These are phyloP conservation scores for Antheraea pernyi DNA, from an alignment of 1,140 invertebrate genomes.

Conservation along the genomic window DNA sequence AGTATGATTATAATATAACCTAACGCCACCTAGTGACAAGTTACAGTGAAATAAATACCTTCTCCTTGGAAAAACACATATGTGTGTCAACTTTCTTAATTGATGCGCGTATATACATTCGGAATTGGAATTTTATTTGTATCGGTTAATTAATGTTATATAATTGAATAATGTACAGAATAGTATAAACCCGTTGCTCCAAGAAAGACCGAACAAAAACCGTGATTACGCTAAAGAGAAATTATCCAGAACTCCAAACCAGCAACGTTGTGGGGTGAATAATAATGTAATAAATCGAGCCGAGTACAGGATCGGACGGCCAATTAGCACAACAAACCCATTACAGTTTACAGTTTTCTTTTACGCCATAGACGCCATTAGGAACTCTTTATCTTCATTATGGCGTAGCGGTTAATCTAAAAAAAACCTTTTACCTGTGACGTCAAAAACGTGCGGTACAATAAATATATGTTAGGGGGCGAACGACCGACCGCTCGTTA, in stretches of 20 bases:
- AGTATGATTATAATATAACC: no score
- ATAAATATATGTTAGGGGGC: constrained; percentile 32
- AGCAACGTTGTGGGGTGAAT: constrained; percentile 10
- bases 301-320: constrained; percentile 18
- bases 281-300: constrained; percentile 23
- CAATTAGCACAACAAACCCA: constrained; percentile 26
- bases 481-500: not conserved
- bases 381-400: constrained; percentile 45
- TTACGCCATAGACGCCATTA: constrained; percentile 32
- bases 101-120: no score
- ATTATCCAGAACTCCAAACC: constrained; percentile 6
- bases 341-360: constrained; percentile 38
- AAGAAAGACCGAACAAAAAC: not conserved
- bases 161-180: constrained; percentile 5
- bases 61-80: no score
- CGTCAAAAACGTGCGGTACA: constrained; percentile 38
- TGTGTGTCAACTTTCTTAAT: no score
- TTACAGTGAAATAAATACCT: no score
- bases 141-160: not conserved
- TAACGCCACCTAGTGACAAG: no score
- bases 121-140: no score
- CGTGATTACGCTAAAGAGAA: not conserved
- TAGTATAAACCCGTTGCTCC: not conserved
- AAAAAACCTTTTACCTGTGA: constrained; percentile 40
- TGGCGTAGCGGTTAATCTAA: constrained; percentile 37